These are phyloP conservation scores for Phymanthus crucifer DNA, from an alignment of 92 coral and sea anemone species.

Conservation along the genomic window DNA sequence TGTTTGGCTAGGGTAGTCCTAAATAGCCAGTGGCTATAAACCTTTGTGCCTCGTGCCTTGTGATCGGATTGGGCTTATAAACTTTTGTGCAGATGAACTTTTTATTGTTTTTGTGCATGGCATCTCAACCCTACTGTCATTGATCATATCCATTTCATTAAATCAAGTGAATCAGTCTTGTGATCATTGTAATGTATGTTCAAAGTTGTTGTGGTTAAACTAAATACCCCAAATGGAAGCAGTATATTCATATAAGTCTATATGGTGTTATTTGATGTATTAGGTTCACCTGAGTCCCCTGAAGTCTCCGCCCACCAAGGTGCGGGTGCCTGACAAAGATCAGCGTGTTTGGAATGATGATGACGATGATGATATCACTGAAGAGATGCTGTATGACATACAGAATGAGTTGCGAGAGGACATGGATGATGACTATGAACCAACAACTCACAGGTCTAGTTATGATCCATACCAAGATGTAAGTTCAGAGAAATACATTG, in stretches of 20 bases:
- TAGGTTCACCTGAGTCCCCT: slow-evolving; percentile 72
- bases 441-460: slow-evolving; percentile 32
- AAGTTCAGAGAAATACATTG: slow-evolving; percentile 4
- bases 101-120: background rate
- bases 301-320: slow-evolving; percentile 86
- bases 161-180: background rate
- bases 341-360: slow-evolving; percentile 89
- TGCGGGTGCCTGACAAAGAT: slow-evolving; percentile 84
- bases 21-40: background rate
- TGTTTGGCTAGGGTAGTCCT: no score
- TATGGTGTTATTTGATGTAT: background rate
- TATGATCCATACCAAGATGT: background rate
- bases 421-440: slow-evolving; percentile 76
- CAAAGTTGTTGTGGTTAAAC: background rate
- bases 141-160: background rate
- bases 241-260: background rate
- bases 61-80: no score
- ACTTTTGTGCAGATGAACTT: no score
- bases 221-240: background rate
- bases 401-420: slow-evolving; percentile 53
- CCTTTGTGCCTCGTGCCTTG: no score
- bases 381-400: slow-evolving; percentile 50
- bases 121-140: background rate
- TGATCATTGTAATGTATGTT: background rate
- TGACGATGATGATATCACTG: slow-evolving; percentile 57